Evolutionary conservation across 35 echinoderm and acorn worm species (phyloP).

Genomic region (Acanthaster planci): DNA sequence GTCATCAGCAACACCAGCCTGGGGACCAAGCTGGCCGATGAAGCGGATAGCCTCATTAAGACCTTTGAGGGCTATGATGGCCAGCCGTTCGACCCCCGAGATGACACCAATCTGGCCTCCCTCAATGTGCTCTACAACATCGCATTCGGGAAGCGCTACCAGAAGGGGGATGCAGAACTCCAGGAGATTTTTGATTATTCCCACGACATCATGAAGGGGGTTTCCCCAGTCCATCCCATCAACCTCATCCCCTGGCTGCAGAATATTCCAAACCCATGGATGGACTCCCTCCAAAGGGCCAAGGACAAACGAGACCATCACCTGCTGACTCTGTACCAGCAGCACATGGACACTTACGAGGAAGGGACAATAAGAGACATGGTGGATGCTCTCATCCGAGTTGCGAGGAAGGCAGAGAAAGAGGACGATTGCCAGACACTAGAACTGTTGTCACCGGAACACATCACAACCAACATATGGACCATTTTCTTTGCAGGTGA

Average conservation of each 20-base stretch:
- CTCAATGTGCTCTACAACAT: constrained; percentile 98
- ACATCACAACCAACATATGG: constrained; percentile 99
- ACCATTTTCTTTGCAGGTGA: constrained; percentile 99
- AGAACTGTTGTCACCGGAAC: constrained; percentile 75
- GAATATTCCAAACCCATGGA: constrained; percentile 91
- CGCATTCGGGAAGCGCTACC: constrained; percentile 92
- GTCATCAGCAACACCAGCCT: constrained; percentile 81
- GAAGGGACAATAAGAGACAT: constrained; percentile 77
- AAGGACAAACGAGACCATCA: constrained; percentile 68
- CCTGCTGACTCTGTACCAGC: constrained; percentile 76
- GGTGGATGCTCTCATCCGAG: constrained; percentile 87
- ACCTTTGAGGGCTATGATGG: constrained; percentile 67
- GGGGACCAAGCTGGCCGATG: constrained; percentile 71
- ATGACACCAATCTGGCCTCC: constrained; percentile 87
- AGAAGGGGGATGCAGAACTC: constrained; percentile 83
- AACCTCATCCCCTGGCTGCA: constrained; percentile 92
- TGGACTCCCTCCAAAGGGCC: constrained; percentile 65
- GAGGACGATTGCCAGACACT: constrained; percentile 65
- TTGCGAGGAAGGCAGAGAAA: constrained; percentile 60
- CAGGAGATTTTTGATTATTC: constrained; percentile 89
- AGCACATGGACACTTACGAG: constrained; percentile 77
- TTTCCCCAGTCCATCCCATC: constrained; percentile 92
- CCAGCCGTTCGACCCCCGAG: constrained; percentile 84
- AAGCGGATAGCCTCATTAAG: constrained; percentile 69
- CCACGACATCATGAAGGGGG: constrained; percentile 80